These are phyloP conservation scores for Asbolus verrucosus DNA, from an alignment of 1,140 invertebrate genomes.

Conservation along the genomic window DNA sequence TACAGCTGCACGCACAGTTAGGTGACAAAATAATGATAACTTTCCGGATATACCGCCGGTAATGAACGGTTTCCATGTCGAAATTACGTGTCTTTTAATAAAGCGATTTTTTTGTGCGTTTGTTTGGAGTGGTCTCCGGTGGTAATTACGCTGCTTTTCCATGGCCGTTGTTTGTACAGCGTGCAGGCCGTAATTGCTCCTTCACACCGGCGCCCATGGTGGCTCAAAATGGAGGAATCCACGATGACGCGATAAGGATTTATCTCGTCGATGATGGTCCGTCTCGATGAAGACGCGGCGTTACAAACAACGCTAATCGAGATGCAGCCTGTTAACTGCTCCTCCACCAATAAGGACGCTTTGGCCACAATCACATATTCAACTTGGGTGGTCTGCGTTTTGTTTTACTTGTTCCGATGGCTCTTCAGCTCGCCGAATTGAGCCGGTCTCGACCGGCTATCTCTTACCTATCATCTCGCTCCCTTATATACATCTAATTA, in stretches of 20 bases:
- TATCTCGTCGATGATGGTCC: slow-evolving; percentile 31
- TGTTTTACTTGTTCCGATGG: slow-evolving; percentile 56
- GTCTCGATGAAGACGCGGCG: slow-evolving; percentile 50
- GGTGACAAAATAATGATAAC: slow-evolving; percentile 48
- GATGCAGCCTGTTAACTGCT: slow-evolving; percentile 54
- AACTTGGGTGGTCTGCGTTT: slow-evolving; percentile 59
- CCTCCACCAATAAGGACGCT: slow-evolving; percentile 54
- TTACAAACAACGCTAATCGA: slow-evolving; percentile 57
- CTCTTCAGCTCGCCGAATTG: slow-evolving; percentile 56
- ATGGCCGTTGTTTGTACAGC: no score
- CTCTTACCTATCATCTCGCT: slow-evolving; percentile 58
- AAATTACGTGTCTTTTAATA: slow-evolving; percentile 45
- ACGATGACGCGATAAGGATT: slow-evolving; percentile 5
- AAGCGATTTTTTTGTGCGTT: slow-evolving; percentile 42
- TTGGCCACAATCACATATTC: slow-evolving; percentile 55
- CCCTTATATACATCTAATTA: slow-evolving; percentile 56
- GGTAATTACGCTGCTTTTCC: no score
- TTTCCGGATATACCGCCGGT: slow-evolving; percentile 27
- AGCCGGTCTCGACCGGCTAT: slow-evolving; percentile 53
- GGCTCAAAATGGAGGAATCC: slow-evolving; percentile 24
- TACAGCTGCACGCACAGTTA: slow-evolving; percentile 45
- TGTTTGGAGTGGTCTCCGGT: slow-evolving; percentile 6
- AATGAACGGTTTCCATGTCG: slow-evolving; percentile 44
- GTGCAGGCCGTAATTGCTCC: no score
- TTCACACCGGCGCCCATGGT: no score